A percentile compares a stretch with the other conserved stretches of the same genome.
Conservation (phyloP, 2,113 vertebrate genomes). For the Podarcis cretensis region DNA sequence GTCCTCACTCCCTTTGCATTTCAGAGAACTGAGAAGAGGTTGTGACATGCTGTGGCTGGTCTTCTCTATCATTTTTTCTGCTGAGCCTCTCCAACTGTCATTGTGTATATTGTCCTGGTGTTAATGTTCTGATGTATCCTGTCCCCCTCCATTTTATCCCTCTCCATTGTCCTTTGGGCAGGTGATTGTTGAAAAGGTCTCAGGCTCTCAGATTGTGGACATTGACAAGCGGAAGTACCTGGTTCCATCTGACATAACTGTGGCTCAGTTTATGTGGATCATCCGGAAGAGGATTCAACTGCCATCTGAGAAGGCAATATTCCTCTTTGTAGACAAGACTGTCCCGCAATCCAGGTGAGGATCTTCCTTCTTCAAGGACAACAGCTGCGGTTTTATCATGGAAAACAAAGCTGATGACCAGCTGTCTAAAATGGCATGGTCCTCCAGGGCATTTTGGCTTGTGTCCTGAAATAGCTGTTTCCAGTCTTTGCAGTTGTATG, state of each 20-base stretch:
- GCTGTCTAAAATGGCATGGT: background rate
- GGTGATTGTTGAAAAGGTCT: conserved; percentile 99
- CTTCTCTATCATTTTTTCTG: background rate
- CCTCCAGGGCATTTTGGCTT: background rate
- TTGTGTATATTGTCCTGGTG: too few species aligned
- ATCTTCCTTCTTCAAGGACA: background rate
- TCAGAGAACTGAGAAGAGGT: background rate
- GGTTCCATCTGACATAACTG: conserved; percentile 97
- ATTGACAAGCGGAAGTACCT: conserved; percentile 99
- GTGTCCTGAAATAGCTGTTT: background rate
- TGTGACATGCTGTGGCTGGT: background rate
- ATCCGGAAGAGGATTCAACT: conserved; percentile 99
- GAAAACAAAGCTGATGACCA: background rate
- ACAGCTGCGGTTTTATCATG: background rate
- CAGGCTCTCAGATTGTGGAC: conserved; percentile 97
- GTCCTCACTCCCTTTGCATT: too few species aligned
- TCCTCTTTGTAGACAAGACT: conserved; percentile 98
- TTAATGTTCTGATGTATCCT: background rate
- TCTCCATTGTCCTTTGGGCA: conserved; percentile 61
- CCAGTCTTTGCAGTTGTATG: background rate
- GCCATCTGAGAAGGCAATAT: conserved; percentile 99
- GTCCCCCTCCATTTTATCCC: background rate
- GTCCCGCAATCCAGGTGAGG: conserved; percentile 98
- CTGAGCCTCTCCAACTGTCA: background rate
- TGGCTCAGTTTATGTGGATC: conserved; percentile 99